A percentile compares a stretch with the other conserved stretches of the same genome.
These are phyloP conservation scores for Nematolebias whitei DNA, from an alignment of 2,113 vertebrate species.

Conservation along the genomic window DNA sequence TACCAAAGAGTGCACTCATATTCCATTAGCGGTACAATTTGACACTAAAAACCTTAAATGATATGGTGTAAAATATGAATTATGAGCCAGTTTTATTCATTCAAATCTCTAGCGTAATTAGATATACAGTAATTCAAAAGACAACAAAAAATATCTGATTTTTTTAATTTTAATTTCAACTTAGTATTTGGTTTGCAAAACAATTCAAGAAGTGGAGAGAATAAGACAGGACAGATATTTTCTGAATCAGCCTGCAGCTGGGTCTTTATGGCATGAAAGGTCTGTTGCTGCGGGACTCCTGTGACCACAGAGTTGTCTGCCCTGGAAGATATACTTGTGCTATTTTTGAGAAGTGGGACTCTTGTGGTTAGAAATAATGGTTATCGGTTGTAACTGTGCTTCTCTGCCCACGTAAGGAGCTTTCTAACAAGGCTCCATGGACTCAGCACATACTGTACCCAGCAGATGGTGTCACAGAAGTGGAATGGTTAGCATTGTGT, in stretches of 20 bases:
- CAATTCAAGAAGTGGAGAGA: neutral
- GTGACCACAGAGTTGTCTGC: conserved; percentile 9
- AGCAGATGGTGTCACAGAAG: conserved; percentile 26
- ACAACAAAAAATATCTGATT: neutral
- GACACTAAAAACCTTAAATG: neutral
- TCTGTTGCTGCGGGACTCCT: neutral
- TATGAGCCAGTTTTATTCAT: neutral
- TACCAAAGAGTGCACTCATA: too few species aligned
- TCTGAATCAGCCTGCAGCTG: conserved; percentile 14
- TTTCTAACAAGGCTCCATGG: conserved; percentile 34
- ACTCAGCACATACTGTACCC: conserved; percentile 22
- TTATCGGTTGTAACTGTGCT: conserved; percentile 14
- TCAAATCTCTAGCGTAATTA: neutral
- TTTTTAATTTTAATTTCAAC: neutral
- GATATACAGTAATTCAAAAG: neutral
- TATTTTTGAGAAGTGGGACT: conserved; percentile 13
- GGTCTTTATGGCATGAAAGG: conserved; percentile 2
- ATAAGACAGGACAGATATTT: conserved; percentile 21
- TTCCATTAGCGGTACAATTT: neutral
- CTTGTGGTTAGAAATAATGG: conserved; percentile 6
- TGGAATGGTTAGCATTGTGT: conserved; percentile 20
- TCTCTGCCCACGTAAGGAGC: conserved; percentile 12
- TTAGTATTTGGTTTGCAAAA: neutral
- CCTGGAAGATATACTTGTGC: neutral
- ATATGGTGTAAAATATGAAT: too few species aligned